These are phyloP conservation scores for Ceryle rudis DNA, from an alignment of 2,797 vertebrate species.

Conservation along the genomic window DNA sequence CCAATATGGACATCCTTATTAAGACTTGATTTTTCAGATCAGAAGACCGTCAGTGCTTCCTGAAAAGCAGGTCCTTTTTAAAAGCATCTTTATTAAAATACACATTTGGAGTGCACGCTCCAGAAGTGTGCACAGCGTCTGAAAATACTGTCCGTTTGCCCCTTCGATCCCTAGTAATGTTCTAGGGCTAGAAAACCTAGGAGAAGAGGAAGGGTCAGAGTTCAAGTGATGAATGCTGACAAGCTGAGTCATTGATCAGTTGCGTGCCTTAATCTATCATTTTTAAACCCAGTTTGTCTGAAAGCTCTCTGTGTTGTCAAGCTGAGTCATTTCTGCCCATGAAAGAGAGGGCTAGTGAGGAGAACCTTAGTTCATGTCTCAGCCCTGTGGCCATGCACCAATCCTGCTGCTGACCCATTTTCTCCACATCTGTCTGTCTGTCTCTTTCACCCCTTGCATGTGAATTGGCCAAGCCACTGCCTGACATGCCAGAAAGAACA, in stretches of 20 bases:
- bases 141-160: background rate
- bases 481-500: background rate
- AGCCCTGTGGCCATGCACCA: background rate
- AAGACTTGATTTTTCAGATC: background rate
- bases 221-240: background rate
- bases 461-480: background rate
- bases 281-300: conserved; percentile 8
- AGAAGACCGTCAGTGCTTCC: background rate
- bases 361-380: background rate
- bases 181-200: background rate
- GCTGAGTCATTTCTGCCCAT: conserved; percentile 32
- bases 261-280: conserved; percentile 21
- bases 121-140: background rate
- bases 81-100: background rate
- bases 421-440: background rate
- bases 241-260: conserved; percentile 19
- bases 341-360: background rate
- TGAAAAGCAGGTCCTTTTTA: background rate
- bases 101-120: background rate
- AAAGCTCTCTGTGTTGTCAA: conserved; percentile 5
- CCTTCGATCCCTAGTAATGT: background rate
- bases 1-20: background rate
- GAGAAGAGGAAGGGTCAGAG: conserved; percentile 6
- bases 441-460: background rate
- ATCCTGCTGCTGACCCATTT: background rate